Base-by-base conservation (phyloP, 2,797 vertebrate genomes). In the Anabacerthia variegaticeps region DNA sequence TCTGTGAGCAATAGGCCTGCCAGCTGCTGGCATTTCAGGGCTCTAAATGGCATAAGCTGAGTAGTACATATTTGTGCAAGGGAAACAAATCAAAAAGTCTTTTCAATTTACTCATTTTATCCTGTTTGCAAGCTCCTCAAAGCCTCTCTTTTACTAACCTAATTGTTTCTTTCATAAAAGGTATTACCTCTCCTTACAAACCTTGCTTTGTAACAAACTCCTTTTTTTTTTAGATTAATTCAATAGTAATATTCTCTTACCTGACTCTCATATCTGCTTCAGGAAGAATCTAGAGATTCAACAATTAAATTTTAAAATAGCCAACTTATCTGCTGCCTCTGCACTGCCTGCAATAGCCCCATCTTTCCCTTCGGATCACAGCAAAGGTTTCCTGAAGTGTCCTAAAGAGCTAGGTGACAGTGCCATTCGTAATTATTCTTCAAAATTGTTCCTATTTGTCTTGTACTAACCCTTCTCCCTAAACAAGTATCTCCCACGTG, bases 21-120 rank as follows among this genome's bases (percentile, higher is more conserved):
- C 89, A 95, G 94, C 79, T 93, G 85, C 88, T 88, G 76, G 68
- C 68, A 58, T 88, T 75, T 62, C 41, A 74, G n/a, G 44, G 49
- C 49, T 77, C 69, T 85, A 75, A 41, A 63, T 63, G 62, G 51
- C 76, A 86, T 32, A 44, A 85, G 69, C 49, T 71, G 55, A 80
- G 58, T 76, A 87, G 54, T 28, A 88, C 67, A 32, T 46, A 68
- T 36, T 75, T 67, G 20, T 76, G 41, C 46, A 84, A 66, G 26
- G 10, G 51, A 93, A 95, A 85, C 18, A 91, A 79, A 82, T 49
- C 43, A 63, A 81, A 88, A 95, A 62, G 10, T 18, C 46, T 68
- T 77, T 67, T 85, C 34, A 63, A 26, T 82, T 74, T 80, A 79
- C 14, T 56, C 19, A 66, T 55, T 92, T 88, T 75, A 48, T 81